Evolutionary conservation across 2,888 invertebrate species (phyloP).

Genomic region (Pristionchus mayeri): DNA sequence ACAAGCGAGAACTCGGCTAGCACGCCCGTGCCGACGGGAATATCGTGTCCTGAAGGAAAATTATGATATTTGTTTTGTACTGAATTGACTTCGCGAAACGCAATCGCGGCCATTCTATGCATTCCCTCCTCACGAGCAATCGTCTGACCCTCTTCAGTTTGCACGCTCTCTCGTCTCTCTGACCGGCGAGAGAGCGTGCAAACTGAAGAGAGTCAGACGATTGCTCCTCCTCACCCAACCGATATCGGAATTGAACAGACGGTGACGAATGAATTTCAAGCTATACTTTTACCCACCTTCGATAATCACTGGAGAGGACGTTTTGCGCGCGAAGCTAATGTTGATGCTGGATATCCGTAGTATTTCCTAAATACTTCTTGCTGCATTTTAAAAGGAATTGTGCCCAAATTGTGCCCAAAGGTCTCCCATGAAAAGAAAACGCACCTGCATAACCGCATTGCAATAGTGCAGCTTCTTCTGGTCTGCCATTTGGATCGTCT

Average conservation of each 20-base stretch:
- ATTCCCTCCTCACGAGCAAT: no score
- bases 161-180: no score
- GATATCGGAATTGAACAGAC: no score
- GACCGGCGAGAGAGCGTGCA: no score
- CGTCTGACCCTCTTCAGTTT: no score
- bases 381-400: neutral
- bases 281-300: neutral
- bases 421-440: neutral
- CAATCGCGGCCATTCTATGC: no score
- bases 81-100: neutral
- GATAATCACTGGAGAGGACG: neutral
- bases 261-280: neutral
- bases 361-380: neutral
- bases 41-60: neutral
- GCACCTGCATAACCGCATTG: constrained; percentile 2
- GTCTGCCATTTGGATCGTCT: constrained; percentile 19
- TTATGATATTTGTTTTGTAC: neutral
- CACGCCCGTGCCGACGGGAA: neutral
- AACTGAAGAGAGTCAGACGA: no score
- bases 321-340: neutral
- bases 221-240: no score
- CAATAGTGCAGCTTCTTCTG: constrained; percentile 33
- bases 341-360: neutral
- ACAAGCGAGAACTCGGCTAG: neutral
- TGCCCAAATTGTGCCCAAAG: neutral